These are phyloP conservation scores for Salvelinus fontinalis DNA, from an alignment of 2,113 vertebrate genomes.

Conservation along the genomic window DNA sequence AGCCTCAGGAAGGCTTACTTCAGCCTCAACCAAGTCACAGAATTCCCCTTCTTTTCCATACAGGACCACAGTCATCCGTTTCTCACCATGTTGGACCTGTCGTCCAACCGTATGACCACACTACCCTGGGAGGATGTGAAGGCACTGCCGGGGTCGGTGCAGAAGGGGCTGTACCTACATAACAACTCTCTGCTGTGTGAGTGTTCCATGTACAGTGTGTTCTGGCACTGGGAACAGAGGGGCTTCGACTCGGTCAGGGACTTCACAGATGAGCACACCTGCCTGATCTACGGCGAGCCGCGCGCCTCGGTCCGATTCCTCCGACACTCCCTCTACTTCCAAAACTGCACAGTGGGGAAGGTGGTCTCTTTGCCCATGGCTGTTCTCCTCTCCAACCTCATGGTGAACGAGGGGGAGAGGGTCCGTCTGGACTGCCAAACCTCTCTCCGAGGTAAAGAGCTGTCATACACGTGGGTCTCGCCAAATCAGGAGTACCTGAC, in stretches of 20 bases:
- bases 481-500: slow-evolving; percentile 78
- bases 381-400: slow-evolving; percentile 61
- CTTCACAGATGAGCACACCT: slow-evolving; percentile 83
- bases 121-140: slow-evolving; percentile 83
- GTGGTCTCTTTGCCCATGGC: slow-evolving; percentile 37
- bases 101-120: slow-evolving; percentile 83
- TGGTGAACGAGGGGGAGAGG: slow-evolving; percentile 74
- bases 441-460: slow-evolving; percentile 59
- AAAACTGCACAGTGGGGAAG: slow-evolving; percentile 77
- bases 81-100: slow-evolving; percentile 88
- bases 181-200: slow-evolving; percentile 91
- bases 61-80: slow-evolving; percentile 80
- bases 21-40: slow-evolving; percentile 87
- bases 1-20: slow-evolving; percentile 86
- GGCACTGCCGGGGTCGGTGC: slow-evolving; percentile 78
- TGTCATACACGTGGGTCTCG: slow-evolving; percentile 84
- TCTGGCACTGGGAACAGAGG: slow-evolving; percentile 83
- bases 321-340: slow-evolving; percentile 75
- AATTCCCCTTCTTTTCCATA: slow-evolving; percentile 86
- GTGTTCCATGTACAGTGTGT: slow-evolving; percentile 83
- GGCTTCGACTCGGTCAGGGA: slow-evolving; percentile 82
- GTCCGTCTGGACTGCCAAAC: slow-evolving; percentile 81
- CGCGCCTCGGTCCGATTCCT: slow-evolving; percentile 77
- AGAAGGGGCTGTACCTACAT: slow-evolving; percentile 89
- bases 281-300: slow-evolving; percentile 73